phyloP scores from a whole-genome alignment of 1,140 invertebrate genomes.

The Drosophila obscura region DNA sequence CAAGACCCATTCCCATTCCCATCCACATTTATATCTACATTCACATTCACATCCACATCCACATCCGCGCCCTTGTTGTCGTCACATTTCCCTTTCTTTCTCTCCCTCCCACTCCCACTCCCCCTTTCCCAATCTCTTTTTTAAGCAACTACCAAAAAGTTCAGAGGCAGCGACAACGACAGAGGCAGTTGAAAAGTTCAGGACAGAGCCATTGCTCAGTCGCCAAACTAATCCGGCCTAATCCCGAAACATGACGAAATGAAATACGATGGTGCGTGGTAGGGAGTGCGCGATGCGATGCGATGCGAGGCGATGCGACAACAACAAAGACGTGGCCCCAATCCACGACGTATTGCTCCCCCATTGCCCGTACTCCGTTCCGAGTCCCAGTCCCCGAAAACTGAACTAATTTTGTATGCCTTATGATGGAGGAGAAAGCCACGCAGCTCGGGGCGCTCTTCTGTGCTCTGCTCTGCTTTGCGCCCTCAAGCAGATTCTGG shows the following conservation, averaged over 20 bases:
- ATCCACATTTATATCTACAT: conserved; percentile 20
- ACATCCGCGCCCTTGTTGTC: conserved; percentile 71
- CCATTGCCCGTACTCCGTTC: conserved; percentile 4
- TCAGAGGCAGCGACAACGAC: conserved; percentile 46
- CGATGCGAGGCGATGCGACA: conserved; percentile 40
- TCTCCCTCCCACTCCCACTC: background rate
- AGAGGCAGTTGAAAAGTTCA: conserved; percentile 56
- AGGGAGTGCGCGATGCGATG: too few relatives aligned
- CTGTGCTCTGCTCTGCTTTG: background rate
- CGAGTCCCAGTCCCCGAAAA: conserved; percentile 25
- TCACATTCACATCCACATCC: conserved; percentile 24
- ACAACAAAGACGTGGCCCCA: conserved; percentile 29
- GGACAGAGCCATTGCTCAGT: conserved; percentile 79
- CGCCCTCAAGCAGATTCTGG: conserved; percentile 34
- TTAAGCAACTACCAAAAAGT: conserved; percentile 64
- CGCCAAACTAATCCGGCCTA: conserved; percentile 80
- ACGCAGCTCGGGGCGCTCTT: conserved; percentile 26
- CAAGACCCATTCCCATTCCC: background rate
- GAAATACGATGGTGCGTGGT: conserved; percentile 83
- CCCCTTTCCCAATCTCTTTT: conserved; percentile 46
- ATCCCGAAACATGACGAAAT: conserved; percentile 84
- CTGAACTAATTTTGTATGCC: conserved; percentile 79
- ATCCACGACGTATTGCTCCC: background rate
- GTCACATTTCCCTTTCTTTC: conserved; percentile 58
- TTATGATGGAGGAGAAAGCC: conserved; percentile 59